Evolutionary conservation across 1,140 invertebrate species (phyloP).

Genomic region (Oreohelix idahoensis): DNA sequence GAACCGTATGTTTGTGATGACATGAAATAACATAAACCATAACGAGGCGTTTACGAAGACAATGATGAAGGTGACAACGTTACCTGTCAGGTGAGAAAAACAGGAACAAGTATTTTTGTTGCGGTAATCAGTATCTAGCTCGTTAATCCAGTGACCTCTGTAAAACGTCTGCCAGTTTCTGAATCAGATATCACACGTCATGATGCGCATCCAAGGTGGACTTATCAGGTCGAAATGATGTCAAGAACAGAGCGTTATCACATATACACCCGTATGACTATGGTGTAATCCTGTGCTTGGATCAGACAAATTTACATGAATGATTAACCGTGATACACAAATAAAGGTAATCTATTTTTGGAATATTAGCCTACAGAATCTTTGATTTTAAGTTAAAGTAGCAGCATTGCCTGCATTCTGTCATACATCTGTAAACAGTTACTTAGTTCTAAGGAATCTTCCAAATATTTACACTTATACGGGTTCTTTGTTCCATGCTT

Average conservation of each 20-base stretch:
- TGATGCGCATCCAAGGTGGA: not conserved
- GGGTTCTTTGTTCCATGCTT: too few relatives aligned
- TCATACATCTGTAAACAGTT: too few relatives aligned
- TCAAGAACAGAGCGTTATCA: not conserved
- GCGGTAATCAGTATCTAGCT: not conserved
- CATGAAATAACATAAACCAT: too few relatives aligned
- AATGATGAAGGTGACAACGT: too few relatives aligned
- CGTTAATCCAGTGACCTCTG: not conserved
- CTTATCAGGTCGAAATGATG: not conserved
- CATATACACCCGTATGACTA: not conserved
- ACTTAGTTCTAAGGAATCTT: too few relatives aligned
- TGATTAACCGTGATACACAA: not conserved
- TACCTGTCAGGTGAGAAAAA: too few relatives aligned
- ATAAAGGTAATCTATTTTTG: not conserved
- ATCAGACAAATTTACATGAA: not conserved
- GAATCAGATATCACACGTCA: not conserved
- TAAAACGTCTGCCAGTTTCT: not conserved
- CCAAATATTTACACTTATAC: too few relatives aligned
- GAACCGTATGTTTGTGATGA: too few relatives aligned
- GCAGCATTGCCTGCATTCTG: too few relatives aligned
- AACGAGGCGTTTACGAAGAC: too few relatives aligned
- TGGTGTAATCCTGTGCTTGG: not conserved
- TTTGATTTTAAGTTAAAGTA: too few relatives aligned
- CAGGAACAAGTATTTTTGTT: too few relatives aligned
- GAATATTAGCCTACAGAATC: not conserved